A percentile compares a stretch with the other conserved stretches of the same genome.
Conservation (phyloP, 2,113 vertebrate genomes). For the Zeus faber region DNA sequence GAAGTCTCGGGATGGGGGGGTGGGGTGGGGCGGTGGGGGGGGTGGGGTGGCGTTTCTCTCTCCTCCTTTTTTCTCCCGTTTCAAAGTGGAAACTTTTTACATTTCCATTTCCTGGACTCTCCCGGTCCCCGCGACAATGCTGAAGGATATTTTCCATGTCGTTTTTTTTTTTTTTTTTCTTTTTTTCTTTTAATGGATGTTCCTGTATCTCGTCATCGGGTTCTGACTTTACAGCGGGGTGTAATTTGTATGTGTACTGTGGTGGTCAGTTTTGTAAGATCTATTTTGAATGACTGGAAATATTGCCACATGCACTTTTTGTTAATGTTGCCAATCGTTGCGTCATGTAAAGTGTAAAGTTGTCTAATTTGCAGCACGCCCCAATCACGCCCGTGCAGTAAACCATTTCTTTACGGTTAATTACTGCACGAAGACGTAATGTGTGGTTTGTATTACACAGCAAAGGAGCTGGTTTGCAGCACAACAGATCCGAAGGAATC, state of each 20-base stretch:
- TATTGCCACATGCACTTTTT: conserved; percentile 28
- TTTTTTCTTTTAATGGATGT: too few species aligned
- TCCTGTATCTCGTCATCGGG: conserved; percentile 23
- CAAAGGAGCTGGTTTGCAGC: too few species aligned
- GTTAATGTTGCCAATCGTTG: conserved; percentile 39
- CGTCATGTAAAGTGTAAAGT: conserved; percentile 44
- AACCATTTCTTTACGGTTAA: too few species aligned
- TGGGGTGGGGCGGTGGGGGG: neutral
- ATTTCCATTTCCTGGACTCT: too few species aligned
- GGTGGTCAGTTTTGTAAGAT: conserved; percentile 35
- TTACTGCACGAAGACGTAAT: too few species aligned
- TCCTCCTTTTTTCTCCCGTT: too few species aligned
- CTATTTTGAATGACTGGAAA: conserved; percentile 44
- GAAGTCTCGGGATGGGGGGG: neutral
- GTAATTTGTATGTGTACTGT: conserved; percentile 38
- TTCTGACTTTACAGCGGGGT: conserved; percentile 19
- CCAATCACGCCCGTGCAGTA: neutral
- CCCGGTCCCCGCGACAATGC: too few species aligned
- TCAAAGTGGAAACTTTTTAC: too few species aligned
- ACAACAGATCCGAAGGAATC: too few species aligned
- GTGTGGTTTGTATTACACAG: too few species aligned
- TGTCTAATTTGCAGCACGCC: conserved; percentile 22
- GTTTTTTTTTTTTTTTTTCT: too few species aligned
- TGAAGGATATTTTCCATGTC: too few species aligned
- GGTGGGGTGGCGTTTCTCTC: neutral